phyloP scores from a whole-genome alignment of 2,797 vertebrate genomes.

The Pseudotriccus pelzelni region DNA sequence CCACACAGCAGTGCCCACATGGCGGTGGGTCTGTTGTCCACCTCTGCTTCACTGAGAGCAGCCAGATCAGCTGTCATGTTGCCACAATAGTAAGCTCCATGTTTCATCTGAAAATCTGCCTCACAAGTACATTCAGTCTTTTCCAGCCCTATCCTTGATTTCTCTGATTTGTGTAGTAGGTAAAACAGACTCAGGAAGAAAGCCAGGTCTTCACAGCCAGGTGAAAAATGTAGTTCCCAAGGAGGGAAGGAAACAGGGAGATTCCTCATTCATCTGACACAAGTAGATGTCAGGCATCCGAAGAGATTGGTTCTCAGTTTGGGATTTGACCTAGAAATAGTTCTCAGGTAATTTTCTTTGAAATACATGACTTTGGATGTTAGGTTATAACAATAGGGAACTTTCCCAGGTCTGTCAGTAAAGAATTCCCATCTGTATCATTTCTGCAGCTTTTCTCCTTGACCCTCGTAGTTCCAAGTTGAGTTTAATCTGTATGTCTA shows the following conservation, averaged over 20 bases:
- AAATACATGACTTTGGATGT: not conserved
- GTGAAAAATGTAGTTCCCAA: not conserved
- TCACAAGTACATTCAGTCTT: accelerated
- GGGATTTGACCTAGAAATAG: not conserved
- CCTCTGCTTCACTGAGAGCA: not conserved
- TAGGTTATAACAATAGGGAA: not conserved
- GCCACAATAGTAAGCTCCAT: not conserved
- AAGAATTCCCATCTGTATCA: not conserved
- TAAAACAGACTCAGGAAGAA: not conserved
- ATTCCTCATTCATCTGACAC: not conserved
- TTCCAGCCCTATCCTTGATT: not conserved
- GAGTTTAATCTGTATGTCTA: not conserved
- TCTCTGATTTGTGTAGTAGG: not conserved
- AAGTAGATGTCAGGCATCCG: not conserved
- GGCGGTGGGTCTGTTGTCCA: not conserved
- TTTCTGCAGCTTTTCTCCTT: not conserved
- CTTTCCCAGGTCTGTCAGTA: not conserved
- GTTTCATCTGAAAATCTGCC: not conserved
- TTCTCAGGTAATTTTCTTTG: not conserved
- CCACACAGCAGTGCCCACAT: not conserved
- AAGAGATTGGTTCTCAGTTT: not conserved
- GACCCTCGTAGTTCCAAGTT: not conserved
- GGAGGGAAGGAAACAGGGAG: not conserved
- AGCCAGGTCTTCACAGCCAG: not conserved
- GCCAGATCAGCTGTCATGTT: not conserved